Conservation (phyloP, 92 coral and sea anemone species). For the Siderastrea radians region DNA sequence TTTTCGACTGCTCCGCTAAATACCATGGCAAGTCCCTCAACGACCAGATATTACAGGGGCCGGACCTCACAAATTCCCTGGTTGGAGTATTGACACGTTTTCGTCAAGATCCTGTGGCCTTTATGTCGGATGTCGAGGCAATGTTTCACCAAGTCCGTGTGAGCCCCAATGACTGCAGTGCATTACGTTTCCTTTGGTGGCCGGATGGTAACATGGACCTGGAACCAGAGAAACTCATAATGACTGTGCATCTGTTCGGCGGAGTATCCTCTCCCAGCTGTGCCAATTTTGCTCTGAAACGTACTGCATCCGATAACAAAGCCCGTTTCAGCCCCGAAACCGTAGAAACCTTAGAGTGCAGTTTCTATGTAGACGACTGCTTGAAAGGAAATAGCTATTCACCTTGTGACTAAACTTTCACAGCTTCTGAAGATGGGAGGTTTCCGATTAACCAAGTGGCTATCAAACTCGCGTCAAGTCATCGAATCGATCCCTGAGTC, state of each 20-base stretch:
- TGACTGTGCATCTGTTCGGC: slow-evolving; percentile 63
- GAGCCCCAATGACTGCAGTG: slow-evolving; percentile 51
- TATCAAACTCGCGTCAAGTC: slow-evolving; percentile 37
- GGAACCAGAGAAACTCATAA: slow-evolving; percentile 56
- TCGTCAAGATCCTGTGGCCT: slow-evolving; percentile 59
- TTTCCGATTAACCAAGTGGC: slow-evolving; percentile 62
- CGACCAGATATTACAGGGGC: slow-evolving; percentile 78
- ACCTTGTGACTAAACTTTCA: slow-evolving; percentile 17
- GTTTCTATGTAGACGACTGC: slow-evolving; percentile 62
- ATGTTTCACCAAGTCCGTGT: slow-evolving; percentile 67
- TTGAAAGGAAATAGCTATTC: slow-evolving; percentile 43
- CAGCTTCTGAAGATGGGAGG: slow-evolving; percentile 24
- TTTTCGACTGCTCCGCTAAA: slow-evolving; percentile 75
- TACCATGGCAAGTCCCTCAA: slow-evolving; percentile 68
- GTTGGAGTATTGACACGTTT: slow-evolving; percentile 67
- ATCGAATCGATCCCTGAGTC: slow-evolving; percentile 16
- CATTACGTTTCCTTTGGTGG: slow-evolving; percentile 62
- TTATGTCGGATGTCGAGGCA: slow-evolving; percentile 63
- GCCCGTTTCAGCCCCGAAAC: slow-evolving; percentile 20
- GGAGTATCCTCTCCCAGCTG: slow-evolving; percentile 66
- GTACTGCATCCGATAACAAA: slow-evolving; percentile 55
- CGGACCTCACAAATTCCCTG: slow-evolving; percentile 66
- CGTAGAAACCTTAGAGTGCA: slow-evolving; percentile 18
- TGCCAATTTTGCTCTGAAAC: slow-evolving; percentile 54
- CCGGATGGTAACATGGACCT: slow-evolving; percentile 54